phyloP scores from a whole-genome alignment of 92 coral and sea anemone genomes.

The Zoanthus sociatus region DNA sequence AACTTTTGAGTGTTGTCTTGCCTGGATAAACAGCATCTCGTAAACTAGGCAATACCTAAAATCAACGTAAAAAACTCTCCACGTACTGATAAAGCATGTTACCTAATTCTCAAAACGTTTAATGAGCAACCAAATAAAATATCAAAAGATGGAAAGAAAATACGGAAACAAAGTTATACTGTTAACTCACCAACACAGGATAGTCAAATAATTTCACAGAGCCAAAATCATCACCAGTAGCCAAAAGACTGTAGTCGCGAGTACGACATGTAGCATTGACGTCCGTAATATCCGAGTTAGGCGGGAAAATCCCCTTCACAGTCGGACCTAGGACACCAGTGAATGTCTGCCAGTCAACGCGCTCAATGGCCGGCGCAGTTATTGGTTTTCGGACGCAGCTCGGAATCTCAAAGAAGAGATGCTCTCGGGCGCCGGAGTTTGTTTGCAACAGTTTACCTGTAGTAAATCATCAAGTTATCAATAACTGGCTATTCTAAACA shows the following conservation, averaged over 20 bases:
- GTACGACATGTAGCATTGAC: slow-evolving; percentile 95
- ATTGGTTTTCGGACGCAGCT: slow-evolving; percentile 89
- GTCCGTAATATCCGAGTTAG: slow-evolving; percentile 95
- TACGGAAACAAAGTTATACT: background rate
- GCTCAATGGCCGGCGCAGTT: slow-evolving; percentile 83
- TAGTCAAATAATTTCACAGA: slow-evolving; percentile 92
- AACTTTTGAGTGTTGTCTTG: too few species aligned
- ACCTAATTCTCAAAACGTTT: too few species aligned
- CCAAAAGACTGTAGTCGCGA: slow-evolving; percentile 83
- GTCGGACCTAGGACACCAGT: slow-evolving; percentile 98
- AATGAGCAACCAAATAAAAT: too few species aligned
- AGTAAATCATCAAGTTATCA: slow-evolving; percentile 6
- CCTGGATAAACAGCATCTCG: too few species aligned
- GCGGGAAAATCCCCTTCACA: slow-evolving; percentile 93
- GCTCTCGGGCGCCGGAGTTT: slow-evolving; percentile 98
- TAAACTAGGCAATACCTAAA: too few species aligned
- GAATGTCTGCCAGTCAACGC: slow-evolving; percentile 94
- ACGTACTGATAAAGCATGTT: too few species aligned
- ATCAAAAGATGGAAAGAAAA: background rate
- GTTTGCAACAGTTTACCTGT: slow-evolving; percentile 96
- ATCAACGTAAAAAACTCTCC: too few species aligned
- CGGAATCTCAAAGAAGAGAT: slow-evolving; percentile 92
- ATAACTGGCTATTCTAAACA: background rate
- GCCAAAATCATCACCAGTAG: slow-evolving; percentile 99
- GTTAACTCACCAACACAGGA: slow-evolving; percentile 86